phyloP scores from a whole-genome alignment of 2,888 invertebrate genomes.

The Clanis bilineata region DNA sequence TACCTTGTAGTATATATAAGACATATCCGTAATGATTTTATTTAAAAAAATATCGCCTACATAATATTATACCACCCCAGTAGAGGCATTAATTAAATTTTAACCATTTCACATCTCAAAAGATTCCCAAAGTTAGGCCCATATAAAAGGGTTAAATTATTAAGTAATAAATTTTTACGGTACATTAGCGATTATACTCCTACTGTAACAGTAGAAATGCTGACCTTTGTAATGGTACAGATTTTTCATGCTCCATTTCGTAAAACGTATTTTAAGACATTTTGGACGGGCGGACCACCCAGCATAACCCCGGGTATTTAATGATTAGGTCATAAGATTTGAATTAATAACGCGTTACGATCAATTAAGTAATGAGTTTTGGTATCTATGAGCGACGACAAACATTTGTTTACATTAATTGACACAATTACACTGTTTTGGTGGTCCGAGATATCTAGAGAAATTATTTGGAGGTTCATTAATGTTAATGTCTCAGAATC shows the following conservation, averaged over 20 bases:
- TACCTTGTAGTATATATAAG: neutral
- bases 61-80: neutral
- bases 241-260: conserved; percentile 58
- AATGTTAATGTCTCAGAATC: neutral
- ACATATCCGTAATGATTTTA: neutral
- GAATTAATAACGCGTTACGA: conserved; percentile 64
- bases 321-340: conserved; percentile 48
- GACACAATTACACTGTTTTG: conserved; percentile 38
- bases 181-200: conserved; percentile 54
- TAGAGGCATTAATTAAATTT: conserved; percentile 2
- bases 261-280: conserved; percentile 37
- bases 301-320: conserved; percentile 25
- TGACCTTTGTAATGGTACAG: conserved; percentile 50
- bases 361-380: conserved; percentile 57
- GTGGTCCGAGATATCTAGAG: conserved; percentile 41
- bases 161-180: conserved; percentile 63
- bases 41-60: neutral
- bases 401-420: conserved; percentile 38
- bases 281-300: conserved; percentile 59
- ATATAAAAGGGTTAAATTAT: conserved; percentile 18
- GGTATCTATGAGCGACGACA: conserved; percentile 44
- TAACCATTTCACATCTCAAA: conserved; percentile 3
- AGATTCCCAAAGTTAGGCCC: conserved; percentile 1
- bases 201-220: conserved; percentile 58
- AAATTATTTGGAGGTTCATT: conserved; percentile 1